Percentiles rank a stretch among this genome's conserved stretches.
phyloP scores from a whole-genome alignment of 2,888 invertebrate species.

The Agonopterix arenella region DNA sequence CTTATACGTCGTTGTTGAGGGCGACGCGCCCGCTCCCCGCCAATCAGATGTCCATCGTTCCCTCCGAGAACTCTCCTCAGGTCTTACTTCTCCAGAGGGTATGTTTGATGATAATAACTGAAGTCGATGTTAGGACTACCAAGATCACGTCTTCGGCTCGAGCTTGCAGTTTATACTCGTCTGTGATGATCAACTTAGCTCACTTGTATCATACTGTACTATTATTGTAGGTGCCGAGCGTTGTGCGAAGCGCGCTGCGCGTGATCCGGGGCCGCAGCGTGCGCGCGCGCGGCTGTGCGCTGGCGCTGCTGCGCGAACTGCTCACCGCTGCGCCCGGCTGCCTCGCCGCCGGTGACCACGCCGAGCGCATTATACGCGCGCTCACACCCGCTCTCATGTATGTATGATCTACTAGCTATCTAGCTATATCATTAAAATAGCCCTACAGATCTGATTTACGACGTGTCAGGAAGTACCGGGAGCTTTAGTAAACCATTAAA shows the following conservation, averaged over 20 bases:
- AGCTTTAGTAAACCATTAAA: too few species aligned
- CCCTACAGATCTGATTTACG: too few species aligned
- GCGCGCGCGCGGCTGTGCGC: slow-evolving; percentile 89
- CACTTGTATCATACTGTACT: neutral
- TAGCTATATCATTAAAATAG: too few species aligned
- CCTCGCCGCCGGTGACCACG: slow-evolving; percentile 88
- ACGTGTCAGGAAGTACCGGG: too few species aligned
- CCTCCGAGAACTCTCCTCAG: slow-evolving; percentile 82
- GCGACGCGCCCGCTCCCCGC: slow-evolving; percentile 89
- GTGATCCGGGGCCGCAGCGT: slow-evolving; percentile 86
- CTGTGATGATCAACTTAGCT: neutral
- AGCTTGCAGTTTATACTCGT: neutral
- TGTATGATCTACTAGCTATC: slow-evolving; percentile 14
- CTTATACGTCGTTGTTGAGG: slow-evolving; percentile 93
- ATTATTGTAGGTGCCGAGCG: slow-evolving; percentile 49
- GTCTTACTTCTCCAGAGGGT: slow-evolving; percentile 75
- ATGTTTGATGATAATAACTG: neutral
- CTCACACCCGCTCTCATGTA: slow-evolving; percentile 89
- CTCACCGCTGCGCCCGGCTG: slow-evolving; percentile 93
- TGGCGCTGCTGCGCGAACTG: slow-evolving; percentile 92
- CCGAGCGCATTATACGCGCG: slow-evolving; percentile 90
- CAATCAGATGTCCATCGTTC: slow-evolving; percentile 81
- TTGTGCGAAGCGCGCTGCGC: slow-evolving; percentile 94
- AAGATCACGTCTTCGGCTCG: neutral
- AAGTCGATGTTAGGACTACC: too few species aligned